Base-by-base conservation (phyloP, 2,888 invertebrate genomes). In the Apodemia zela region DNA sequence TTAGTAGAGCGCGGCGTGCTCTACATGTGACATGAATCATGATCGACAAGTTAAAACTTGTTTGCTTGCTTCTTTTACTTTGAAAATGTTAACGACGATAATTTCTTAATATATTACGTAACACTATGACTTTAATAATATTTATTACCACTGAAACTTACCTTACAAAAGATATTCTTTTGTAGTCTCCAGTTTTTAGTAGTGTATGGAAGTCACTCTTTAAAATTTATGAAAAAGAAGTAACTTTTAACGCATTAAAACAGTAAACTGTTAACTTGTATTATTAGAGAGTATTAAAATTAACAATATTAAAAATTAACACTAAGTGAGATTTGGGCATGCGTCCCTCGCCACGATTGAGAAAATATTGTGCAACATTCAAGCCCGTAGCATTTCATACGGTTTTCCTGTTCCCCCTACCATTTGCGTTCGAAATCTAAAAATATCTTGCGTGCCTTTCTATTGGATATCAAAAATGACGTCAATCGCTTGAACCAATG, bases 331-430 rank as follows among this genome's bases (percentile, higher is more conserved):
- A 33, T 33, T 33, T 33, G 18, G 13, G 66, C 66, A 70, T 69
- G 74, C 87, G 83, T 73, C 81, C 73, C 80, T 75, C 76, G 68
- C 73, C 65, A 71, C 70, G 79, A 80, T 73, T 76, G 72, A 72
- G 76, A 84, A 89, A 89, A 80, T 82, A 71, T 90, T 89, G 91
- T 89, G 89, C 87, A 90, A 91, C 79, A 79, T 73, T 78, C 72
- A 73, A 72, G 76, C 66, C 38, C 62, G 63, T 61, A 38, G 49
- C 60, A 66, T 68, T 73, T 69, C 71, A 68, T 77, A 80, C 79
- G 71, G 77, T 88, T 88, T 89, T 88, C 86, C 84, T 82, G 78
- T 72, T 78, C 79, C 87, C 91, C 90, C 90, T 84, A 74, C 85
- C 75, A 76, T 72, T 72, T 69, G 72, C 73, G 70, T 75, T 78